Percentiles rank a stretch among this genome's conserved stretches.
Conservation (phyloP, 2,888 invertebrate genomes). For the Athetis lepigone region DNA sequence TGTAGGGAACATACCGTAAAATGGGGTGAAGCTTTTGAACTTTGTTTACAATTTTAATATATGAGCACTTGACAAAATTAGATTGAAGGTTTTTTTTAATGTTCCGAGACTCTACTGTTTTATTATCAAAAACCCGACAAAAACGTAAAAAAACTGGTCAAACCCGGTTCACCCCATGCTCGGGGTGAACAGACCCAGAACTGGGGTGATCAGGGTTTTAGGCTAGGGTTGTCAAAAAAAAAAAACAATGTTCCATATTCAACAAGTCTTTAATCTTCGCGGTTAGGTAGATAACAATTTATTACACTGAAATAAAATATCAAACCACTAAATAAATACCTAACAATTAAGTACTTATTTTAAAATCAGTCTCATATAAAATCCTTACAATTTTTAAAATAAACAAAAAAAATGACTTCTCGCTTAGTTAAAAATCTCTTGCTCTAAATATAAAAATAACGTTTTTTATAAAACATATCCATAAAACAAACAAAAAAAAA, state of each 20-base stretch:
- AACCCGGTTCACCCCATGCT: constrained; percentile 25
- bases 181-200: constrained; percentile 28
- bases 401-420: constrained; percentile 22
- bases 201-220: constrained; percentile 24
- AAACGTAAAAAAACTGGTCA: constrained; percentile 29
- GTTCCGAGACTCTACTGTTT: constrained; percentile 27
- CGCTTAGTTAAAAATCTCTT: constrained; percentile 24
- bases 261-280: constrained; percentile 11
- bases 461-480: constrained; percentile 20
- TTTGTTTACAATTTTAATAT: constrained; percentile 27
- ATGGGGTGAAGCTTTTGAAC: constrained; percentile 31
- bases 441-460: constrained; percentile 27
- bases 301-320: constrained; percentile 25
- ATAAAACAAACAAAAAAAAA: constrained; percentile 23
- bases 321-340: constrained; percentile 26
- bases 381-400: constrained; percentile 28
- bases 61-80: constrained; percentile 25
- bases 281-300: constrained; percentile 22
- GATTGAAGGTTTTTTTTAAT: constrained; percentile 21
- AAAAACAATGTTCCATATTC: constrained; percentile 18
- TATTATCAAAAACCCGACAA: constrained; percentile 22
- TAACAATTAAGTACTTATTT: constrained; percentile 32
- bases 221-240: constrained; percentile 26
- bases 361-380: constrained; percentile 33
- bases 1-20: constrained; percentile 18